These are phyloP conservation scores for Lycorma delicatula DNA, from an alignment of 1,140 invertebrate species.

Conservation along the genomic window DNA sequence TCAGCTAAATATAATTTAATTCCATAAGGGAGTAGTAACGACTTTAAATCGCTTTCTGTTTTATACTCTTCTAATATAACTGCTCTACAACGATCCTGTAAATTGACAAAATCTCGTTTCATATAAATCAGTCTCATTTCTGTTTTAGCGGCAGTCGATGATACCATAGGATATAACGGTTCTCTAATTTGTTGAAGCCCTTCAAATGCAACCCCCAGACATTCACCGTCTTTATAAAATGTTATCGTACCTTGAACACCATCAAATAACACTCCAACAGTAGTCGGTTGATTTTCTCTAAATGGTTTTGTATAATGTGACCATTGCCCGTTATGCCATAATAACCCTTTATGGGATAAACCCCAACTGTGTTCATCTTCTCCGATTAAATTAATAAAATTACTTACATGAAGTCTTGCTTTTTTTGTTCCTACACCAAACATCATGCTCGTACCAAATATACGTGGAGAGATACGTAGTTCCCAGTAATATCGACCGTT, in stretches of 20 bases:
- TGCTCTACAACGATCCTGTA: constrained; percentile 54
- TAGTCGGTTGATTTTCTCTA: constrained; percentile 56
- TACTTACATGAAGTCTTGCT: constrained; percentile 52
- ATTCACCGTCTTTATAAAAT: constrained; percentile 60
- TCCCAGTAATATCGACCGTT: constrained; percentile 50
- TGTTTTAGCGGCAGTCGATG: constrained; percentile 66
- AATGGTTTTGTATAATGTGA: constrained; percentile 57
- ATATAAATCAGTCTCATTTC: constrained; percentile 53
- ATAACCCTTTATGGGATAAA: constrained; percentile 59
- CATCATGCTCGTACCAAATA: constrained; percentile 72
- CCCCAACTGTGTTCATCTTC: constrained; percentile 64
- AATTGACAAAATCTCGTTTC: constrained; percentile 50
- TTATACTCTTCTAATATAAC: constrained; percentile 43
- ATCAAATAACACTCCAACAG: constrained; percentile 57
- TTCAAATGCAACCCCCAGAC: constrained; percentile 47
- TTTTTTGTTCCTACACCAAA: constrained; percentile 58
- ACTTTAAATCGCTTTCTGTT: constrained; percentile 37
- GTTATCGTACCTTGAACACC: constrained; percentile 58
- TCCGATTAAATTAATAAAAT: constrained; percentile 61
- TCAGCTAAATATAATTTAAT: constrained; percentile 44
- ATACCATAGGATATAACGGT: constrained; percentile 58
- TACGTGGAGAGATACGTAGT: constrained; percentile 48
- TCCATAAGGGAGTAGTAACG: constrained; percentile 40
- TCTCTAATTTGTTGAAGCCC: constrained; percentile 48
- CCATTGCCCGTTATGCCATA: constrained; percentile 57